These are phyloP conservation scores for Cetoscarus ocellatus DNA, from an alignment of 2,797 vertebrate genomes.

Conservation along the genomic window DNA sequence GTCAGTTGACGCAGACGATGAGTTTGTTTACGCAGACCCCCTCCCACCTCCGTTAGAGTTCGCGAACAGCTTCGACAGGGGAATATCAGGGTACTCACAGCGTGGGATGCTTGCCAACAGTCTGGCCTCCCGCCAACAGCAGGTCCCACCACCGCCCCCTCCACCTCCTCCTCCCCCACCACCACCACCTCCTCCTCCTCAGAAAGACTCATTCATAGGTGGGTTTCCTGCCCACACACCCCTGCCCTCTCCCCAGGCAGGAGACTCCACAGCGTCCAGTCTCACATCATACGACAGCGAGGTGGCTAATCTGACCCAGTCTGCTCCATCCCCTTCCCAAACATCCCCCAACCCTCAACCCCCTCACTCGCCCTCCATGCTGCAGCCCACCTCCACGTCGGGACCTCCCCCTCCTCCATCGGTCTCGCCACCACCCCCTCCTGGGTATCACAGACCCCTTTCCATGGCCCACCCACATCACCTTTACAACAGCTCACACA, in stretches of 20 bases:
- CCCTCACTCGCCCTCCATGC: conserved; percentile 75
- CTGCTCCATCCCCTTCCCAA: conserved; percentile 80
- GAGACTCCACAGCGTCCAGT: conserved; percentile 93
- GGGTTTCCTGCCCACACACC: conserved; percentile 78
- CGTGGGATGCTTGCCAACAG: conserved; percentile 62
- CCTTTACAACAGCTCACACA: conserved; percentile 83
- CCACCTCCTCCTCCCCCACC: conserved; percentile 80
- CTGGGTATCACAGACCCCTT: conserved; percentile 82
- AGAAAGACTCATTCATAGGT: conserved; percentile 78
- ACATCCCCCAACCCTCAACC: conserved; percentile 80
- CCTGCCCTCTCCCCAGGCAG: conserved; percentile 84
- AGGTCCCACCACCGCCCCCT: conserved; percentile 64
- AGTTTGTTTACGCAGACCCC: conserved; percentile 92
- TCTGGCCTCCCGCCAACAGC: conserved; percentile 66
- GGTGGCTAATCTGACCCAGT: conserved; percentile 94
- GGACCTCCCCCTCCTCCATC: conserved; percentile 81
- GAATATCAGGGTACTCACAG: conserved; percentile 72
- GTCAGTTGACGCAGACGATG: conserved; percentile 92
- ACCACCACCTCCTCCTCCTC: conserved; percentile 71
- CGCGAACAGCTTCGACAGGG: conserved; percentile 92
- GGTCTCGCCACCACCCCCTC: conserved; percentile 84
- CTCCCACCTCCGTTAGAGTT: conserved; percentile 93
- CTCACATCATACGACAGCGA: conserved; percentile 95
- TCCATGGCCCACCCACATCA: conserved; percentile 82
- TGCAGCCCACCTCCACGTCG: conserved; percentile 65